A percentile compares a stretch with the other conserved stretches of the same genome.
phyloP scores from a whole-genome alignment of 1,140 invertebrate species.

The Drosophila pseudoananassae region DNA sequence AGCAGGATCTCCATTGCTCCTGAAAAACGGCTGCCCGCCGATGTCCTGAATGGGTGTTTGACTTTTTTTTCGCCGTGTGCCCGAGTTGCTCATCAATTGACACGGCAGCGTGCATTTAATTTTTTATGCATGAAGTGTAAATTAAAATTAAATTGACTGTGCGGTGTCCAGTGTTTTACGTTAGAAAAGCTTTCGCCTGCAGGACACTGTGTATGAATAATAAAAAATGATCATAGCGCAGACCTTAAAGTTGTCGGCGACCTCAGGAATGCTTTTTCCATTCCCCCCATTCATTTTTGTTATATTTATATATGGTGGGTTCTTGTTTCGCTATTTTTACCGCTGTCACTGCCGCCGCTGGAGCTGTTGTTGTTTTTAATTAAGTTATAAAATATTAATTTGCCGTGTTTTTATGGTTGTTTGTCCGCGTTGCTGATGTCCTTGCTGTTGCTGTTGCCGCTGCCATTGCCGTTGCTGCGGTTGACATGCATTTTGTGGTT shows the following conservation, averaged over 20 bases:
- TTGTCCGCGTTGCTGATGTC: conserved; percentile 17
- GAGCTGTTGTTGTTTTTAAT: conserved; percentile 65
- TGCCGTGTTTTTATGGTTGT: conserved; percentile 53
- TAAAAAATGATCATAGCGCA: conserved; percentile 50
- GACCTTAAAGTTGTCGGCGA: conserved; percentile 60
- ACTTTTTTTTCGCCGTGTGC: conserved; percentile 30
- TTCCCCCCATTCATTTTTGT: conserved; percentile 37
- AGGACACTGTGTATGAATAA: conserved; percentile 66
- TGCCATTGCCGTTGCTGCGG: conserved; percentile 41
- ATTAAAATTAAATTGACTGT: conserved; percentile 79
- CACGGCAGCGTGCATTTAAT: conserved; percentile 58
- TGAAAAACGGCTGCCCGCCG: not conserved
- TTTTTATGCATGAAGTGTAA: conserved; percentile 75
- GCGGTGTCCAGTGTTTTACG: conserved; percentile 50
- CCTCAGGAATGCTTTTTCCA: conserved; percentile 51
- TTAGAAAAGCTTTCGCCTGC: conserved; percentile 46
- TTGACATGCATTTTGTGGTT: conserved; percentile 73
- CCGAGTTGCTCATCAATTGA: conserved; percentile 61
- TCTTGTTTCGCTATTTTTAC: conserved; percentile 14
- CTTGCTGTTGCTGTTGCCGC: not conserved
- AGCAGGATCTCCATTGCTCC: conserved; percentile 16
- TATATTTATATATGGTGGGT: conserved; percentile 46
- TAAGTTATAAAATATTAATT: conserved; percentile 79
- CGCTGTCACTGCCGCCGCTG: conserved; percentile 1
- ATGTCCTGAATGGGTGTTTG: conserved; percentile 15